Conservation (phyloP, 2,797 vertebrate species). For the Eidolon dupreanum region DNA sequence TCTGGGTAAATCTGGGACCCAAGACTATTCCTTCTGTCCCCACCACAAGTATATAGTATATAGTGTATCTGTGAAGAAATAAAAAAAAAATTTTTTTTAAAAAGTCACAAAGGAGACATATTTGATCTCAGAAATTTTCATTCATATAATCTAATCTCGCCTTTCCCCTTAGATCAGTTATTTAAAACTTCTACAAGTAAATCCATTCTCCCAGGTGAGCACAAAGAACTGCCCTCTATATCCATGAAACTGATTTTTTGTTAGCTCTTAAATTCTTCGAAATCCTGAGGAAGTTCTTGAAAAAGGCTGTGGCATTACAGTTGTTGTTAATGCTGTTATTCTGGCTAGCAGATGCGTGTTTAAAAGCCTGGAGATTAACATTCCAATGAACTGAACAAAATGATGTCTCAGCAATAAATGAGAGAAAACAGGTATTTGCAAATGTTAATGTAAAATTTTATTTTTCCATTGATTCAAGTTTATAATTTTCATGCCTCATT, state of each 20-base stretch:
- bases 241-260: slow-evolving; percentile 55
- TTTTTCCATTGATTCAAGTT: background rate
- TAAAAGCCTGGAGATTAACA: background rate
- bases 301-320: background rate
- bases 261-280: slow-evolving; percentile 62
- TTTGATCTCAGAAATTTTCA: slow-evolving; percentile 19
- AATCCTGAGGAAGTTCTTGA: slow-evolving; percentile 11
- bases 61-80: background rate
- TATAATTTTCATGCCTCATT: background rate
- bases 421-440: background rate
- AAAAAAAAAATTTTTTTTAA: background rate
- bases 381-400: slow-evolving; percentile 25
- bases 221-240: slow-evolving; percentile 24
- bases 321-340: background rate
- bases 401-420: background rate
- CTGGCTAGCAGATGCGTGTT: background rate
- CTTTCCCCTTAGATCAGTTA: slow-evolving; percentile 27
- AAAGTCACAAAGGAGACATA: background rate
- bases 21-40: background rate
- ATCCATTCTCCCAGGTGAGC: slow-evolving; percentile 38
- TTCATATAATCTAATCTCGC: background rate
- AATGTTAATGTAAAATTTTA: background rate
- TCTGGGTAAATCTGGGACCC: background rate
- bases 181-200: slow-evolving; percentile 60
- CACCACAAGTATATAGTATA: background rate